Evolutionary conservation across 1,140 invertebrate genomes (phyloP), one percentile per base, ranked within the genome.

Genomic region (Triops longicaudatus): DNA sequence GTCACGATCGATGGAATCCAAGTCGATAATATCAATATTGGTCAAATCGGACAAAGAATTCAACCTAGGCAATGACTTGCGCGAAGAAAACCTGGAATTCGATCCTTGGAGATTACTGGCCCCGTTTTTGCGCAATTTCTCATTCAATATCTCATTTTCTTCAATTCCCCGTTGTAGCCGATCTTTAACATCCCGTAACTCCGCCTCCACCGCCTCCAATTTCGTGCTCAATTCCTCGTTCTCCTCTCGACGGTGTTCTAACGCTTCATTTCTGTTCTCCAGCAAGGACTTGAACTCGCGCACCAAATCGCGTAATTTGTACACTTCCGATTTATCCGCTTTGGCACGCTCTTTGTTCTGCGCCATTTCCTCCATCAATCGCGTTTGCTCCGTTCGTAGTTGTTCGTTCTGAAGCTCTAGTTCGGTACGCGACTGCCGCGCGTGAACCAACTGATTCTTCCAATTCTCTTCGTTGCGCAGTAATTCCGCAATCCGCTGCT

Each of bases 21-120:
- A 84, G 84, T 93, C 89, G 44, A 91, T 83, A 80, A 93, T 91
- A 82, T 91, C 91, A 72, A 94, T 88, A 79, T 93, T 92, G 1
- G 91, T 92, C 44, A 94, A 85, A 83, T 94, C 92, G 80, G 91
- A 91, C 7, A 94, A 85, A 14, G 92, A 93, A 80, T 92, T 91
- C 28, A 82, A 75, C 12, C 80, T 76, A 26, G 80, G 80, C 12
- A 81, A 74, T 44, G 80, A 78, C 74, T 79, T 78, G n/a, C 50
- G 50, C 50, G 50, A 63, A 4, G 50, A 63, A 63, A 63, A 63
- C 73, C 28, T 80, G 74, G 26, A 77, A 50, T 37, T 10, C 12
- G 88, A 86, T 12, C 87, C 86, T 84, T 93, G 90, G 9, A 93
- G 80, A 63, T n/a, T 26, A 43, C 72, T 77, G 7, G 73, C 76